Evolutionary conservation across 2,888 invertebrate species (phyloP).

Genomic region (Apamea anceps): DNA sequence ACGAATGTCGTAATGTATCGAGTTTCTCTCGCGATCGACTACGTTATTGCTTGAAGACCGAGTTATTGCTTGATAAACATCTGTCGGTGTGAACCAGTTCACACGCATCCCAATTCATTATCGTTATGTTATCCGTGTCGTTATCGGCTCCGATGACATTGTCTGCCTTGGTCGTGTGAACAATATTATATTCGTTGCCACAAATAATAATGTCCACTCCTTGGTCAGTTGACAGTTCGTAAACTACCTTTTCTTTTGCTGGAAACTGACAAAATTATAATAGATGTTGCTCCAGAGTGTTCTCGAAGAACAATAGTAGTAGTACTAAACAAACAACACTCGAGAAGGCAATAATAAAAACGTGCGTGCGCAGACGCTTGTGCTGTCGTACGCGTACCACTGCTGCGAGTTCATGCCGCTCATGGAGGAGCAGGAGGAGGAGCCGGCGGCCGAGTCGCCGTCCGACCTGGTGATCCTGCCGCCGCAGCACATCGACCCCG

Average conservation of each 20-base stretch:
- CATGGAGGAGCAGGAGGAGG: slow-evolving; percentile 90
- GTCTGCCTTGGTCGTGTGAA: neutral
- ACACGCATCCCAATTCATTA: slow-evolving; percentile 9
- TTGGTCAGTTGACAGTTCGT: neutral
- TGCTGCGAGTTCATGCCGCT: slow-evolving; percentile 97
- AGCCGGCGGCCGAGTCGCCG: slow-evolving; percentile 88
- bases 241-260: neutral
- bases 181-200: neutral
- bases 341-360: neutral
- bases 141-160: slow-evolving; percentile 22
- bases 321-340: neutral
- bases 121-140: slow-evolving; percentile 12
- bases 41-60: neutral
- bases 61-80: slow-evolving; percentile 3
- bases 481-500: slow-evolving; percentile 87
- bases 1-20: neutral
- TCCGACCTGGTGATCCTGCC: slow-evolving; percentile 85
- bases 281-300: neutral
- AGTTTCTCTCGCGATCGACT: neutral
- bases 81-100: slow-evolving; percentile 24
- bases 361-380: slow-evolving; percentile 91
- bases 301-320: neutral
- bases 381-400: slow-evolving; percentile 98
- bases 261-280: neutral
- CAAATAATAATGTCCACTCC: neutral